Evolutionary conservation across 2,888 invertebrate genomes (phyloP).

Genomic region (Pristionchus fissidentatus): DNA sequence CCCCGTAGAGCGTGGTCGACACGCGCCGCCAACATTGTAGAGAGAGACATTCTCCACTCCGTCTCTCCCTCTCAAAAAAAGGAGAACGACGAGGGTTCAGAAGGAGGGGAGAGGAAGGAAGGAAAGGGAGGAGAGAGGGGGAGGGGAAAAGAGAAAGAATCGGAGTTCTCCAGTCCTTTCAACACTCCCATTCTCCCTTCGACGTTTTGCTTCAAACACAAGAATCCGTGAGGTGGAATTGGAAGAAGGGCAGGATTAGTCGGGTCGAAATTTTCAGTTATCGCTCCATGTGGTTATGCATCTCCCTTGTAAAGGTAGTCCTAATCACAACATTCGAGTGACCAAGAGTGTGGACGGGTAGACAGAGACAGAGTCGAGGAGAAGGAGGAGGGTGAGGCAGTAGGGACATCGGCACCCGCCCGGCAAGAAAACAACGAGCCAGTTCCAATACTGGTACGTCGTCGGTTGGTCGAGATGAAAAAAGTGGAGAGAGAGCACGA

Average conservation of each 20-base stretch:
- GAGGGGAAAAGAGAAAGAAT: neutral
- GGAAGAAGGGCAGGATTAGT: neutral
- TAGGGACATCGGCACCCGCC: neutral
- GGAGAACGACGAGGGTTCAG: neutral
- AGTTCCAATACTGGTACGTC: conserved; percentile 23
- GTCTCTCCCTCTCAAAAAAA: neutral
- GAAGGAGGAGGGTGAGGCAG: neutral
- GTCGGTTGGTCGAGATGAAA: neutral
- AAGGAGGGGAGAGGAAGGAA: neutral
- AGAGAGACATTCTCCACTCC: neutral
- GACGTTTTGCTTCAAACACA: neutral
- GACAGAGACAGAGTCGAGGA: neutral
- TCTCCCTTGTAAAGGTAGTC: too few relatives aligned
- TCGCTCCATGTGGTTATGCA: too few relatives aligned
- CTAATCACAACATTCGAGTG: too few relatives aligned
- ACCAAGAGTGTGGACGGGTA: too few relatives aligned
- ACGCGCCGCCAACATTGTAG: neutral
- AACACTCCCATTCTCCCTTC: neutral
- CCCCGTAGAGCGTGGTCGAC: conserved; percentile 5
- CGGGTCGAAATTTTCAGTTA: too few relatives aligned
- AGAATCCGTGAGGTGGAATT: neutral
- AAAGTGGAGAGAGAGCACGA: neutral
- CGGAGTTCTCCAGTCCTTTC: conserved; percentile 8
- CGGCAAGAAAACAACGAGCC: conserved; percentile 13
- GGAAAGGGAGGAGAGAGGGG: neutral